Conservation (phyloP, 2,797 vertebrate genomes). For the Cyclopterus lumpus region DNA sequence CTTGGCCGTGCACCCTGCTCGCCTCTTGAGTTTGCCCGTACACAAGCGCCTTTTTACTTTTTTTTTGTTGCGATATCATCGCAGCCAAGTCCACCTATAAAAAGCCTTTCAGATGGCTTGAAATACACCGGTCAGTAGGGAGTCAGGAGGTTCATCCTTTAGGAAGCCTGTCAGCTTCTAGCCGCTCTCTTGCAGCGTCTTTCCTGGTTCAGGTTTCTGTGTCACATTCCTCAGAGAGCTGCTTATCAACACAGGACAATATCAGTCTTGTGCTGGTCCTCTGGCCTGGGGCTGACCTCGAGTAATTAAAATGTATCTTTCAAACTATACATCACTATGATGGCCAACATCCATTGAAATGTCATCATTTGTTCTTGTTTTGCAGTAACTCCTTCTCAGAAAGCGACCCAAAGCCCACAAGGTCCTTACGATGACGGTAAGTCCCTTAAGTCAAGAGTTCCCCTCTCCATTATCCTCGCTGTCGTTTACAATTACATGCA, state of each 20-base stretch:
- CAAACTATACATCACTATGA: slow-evolving; percentile 2
- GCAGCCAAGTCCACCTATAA: slow-evolving; percentile 74
- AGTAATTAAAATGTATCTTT: slow-evolving; percentile 7
- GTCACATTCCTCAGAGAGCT: slow-evolving; percentile 53
- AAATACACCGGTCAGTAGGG: slow-evolving; percentile 29
- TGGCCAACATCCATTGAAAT: slow-evolving; percentile 1
- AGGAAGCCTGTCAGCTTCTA: slow-evolving; percentile 28
- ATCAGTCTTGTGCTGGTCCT: slow-evolving; percentile 41
- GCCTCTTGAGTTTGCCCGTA: slow-evolving; percentile 62
- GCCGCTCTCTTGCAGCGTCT: slow-evolving; percentile 42
- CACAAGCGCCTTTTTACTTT: slow-evolving; percentile 78
- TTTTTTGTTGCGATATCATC: slow-evolving; percentile 68
- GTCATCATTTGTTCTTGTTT: slow-evolving; percentile 15
- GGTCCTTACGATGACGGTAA: slow-evolving; percentile 21
- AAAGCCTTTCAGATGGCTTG: slow-evolving; percentile 66
- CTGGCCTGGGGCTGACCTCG: slow-evolving; percentile 18
- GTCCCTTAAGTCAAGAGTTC: slow-evolving; percentile 4
- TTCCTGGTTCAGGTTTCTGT: slow-evolving; percentile 47
- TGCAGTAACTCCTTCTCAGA: slow-evolving; percentile 36
- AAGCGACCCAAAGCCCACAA: neutral
- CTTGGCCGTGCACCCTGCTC: slow-evolving; percentile 70
- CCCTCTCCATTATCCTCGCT: neutral
- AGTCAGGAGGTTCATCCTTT: slow-evolving; percentile 58
- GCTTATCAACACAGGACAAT: slow-evolving; percentile 61
- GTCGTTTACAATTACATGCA: neutral